Base-by-base conservation (phyloP, 2,888 invertebrate genomes). In the Pterostichus madidus region DNA sequence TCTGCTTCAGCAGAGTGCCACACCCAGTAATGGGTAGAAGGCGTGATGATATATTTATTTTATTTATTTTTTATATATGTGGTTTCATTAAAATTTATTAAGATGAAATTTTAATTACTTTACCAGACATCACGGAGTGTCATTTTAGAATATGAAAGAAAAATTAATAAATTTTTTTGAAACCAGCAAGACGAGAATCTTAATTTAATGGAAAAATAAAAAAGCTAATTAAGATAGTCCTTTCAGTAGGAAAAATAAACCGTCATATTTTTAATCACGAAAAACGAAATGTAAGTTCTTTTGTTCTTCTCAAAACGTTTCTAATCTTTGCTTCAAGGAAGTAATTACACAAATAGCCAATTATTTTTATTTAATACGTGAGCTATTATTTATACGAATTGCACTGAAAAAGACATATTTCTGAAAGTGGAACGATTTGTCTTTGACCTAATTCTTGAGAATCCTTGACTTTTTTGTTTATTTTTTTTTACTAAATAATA, bases 141-240 rank as follows among this genome's bases (percentile, higher is more conserved):
- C 64, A 64, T 64, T 35, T 64, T 11, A 64, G 32, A 35, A 39
- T 31, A 35, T 64, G 35, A 35, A 31, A 61, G 61, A 61, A 61
- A 32, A 64, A 35, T 64, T 35, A 64, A 64, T n/a, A n/a, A n/a
- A n/a, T n/a, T 35, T 76, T 76, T 76, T 56, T 53, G 39, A 35
- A 53, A 13, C 46, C 31, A 35, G 53, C 13, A 76, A 64, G 35
- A 35, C 35, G 35, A 31, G 64, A 64, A 76, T 31, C 32, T 64
- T 64, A 64, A 64, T 64, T 64, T 64, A 64, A 64, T 64, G 64
- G 13, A 64, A 64, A 64, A 64, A 64, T 64, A 35, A 64, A 64
- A 64, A 76, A 52, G 35, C 53, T 76, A 76, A 76, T 76, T 52
- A 76, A 76, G 49, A 53, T 76, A 15, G 76, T 56, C 11, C 53